Percentiles rank a stretch among this genome's conserved stretches.
phyloP scores from a whole-genome alignment of 2,888 invertebrate species.

The Belgica antarctica region DNA sequence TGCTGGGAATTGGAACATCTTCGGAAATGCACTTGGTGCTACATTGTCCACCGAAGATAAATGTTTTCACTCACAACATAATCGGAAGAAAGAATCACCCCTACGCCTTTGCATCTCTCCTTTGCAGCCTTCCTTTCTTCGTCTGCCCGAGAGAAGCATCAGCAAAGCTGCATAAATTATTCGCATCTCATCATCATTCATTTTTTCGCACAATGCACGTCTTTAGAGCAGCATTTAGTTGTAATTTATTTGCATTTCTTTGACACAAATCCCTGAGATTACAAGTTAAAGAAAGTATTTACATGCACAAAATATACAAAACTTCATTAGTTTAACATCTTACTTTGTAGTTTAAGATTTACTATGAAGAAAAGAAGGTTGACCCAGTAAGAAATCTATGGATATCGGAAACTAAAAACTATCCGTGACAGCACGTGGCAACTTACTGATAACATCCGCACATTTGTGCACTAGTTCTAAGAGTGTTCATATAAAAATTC shows the following conservation, averaged over 20 bases:
- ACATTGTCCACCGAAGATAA: background rate
- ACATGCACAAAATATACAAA: conserved; percentile 33
- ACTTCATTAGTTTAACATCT: conserved; percentile 28
- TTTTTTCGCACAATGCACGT: conserved; percentile 11
- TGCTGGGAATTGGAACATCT: conserved; percentile 27
- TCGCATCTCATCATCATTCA: conserved; percentile 32
- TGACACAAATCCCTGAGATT: conserved; percentile 44
- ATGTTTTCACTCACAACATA: conserved; percentile 22
- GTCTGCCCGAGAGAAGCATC: background rate
- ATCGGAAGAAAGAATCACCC: conserved; percentile 37
- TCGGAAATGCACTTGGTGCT: conserved; percentile 40
- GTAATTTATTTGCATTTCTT: conserved; percentile 44
- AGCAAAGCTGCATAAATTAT: conserved; percentile 32
- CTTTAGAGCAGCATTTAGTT: conserved; percentile 5
- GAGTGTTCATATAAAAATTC: too few species aligned
- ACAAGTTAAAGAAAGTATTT: conserved; percentile 44
- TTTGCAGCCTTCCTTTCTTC: background rate
- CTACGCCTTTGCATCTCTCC: conserved; percentile 1
- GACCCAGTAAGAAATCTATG: too few species aligned
- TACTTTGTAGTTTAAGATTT: background rate
- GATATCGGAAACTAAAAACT: too few species aligned
- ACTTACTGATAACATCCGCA: too few species aligned
- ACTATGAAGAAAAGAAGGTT: too few species aligned
- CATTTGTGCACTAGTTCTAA: too few species aligned
- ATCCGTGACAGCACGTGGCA: too few species aligned